Conservation (phyloP, 2,797 vertebrate genomes). For the Hydrolagus colliei region DNA sequence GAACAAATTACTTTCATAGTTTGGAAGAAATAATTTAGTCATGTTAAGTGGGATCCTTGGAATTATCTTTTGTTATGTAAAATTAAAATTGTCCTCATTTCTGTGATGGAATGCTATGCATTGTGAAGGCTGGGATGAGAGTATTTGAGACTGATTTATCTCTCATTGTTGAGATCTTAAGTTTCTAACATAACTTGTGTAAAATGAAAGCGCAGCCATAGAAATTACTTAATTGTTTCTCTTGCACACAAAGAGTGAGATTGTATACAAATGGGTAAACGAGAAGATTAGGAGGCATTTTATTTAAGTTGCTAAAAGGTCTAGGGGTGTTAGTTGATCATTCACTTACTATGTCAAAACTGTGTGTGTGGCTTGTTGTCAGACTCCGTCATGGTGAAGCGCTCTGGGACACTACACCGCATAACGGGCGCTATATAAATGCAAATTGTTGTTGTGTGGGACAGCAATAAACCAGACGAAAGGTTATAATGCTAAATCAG, state of each 20-base stretch:
- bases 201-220: neutral
- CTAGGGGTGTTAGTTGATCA: no score
- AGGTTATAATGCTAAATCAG: no score
- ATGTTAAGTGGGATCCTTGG: neutral
- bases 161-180: neutral
- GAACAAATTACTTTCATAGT: neutral
- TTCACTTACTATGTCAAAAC: no score
- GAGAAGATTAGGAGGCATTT: no score
- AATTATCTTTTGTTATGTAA: neutral
- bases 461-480: no score
- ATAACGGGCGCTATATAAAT: no score
- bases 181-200: neutral
- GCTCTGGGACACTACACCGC: no score
- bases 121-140: neutral
- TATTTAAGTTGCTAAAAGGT: no score
- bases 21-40: neutral
- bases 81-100: neutral
- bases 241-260: neutral
- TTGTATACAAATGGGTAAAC: neutral
- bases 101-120: neutral
- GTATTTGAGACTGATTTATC: neutral
- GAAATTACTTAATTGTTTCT: neutral
- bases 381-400: no score
- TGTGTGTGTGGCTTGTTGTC: no score
- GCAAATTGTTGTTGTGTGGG: no score